These are phyloP conservation scores for Oryctolagus cuniculus DNA, from an alignment of 2,113 vertebrate genomes.

Conservation along the genomic window mOryCun1.1 NC_091439.1:7773501-7774000, in stretches of 20 bases:
- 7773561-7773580: neutral
- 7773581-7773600: neutral
- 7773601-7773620: neutral
- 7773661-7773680: neutral
- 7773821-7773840: neutral
- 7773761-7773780: neutral
- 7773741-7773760: neutral
- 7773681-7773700: constrained; percentile 8
- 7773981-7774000: neutral
- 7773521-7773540: neutral
- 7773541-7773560: neutral
- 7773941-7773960: neutral
- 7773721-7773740: neutral
- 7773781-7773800: neutral
- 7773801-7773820: neutral
- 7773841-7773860: neutral
- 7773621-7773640: neutral
- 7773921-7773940: neutral
- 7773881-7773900: neutral
- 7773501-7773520: neutral
- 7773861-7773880: neutral
- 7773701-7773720: neutral
- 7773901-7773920: neutral
- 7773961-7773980: too few species aligned
- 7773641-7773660: neutral